A percentile compares a stretch with the other conserved stretches of the same genome.
These are phyloP conservation scores for Reticulitermes lucifugus DNA, from an alignment of 2,888 invertebrate genomes.

Conservation along the genomic window DNA sequence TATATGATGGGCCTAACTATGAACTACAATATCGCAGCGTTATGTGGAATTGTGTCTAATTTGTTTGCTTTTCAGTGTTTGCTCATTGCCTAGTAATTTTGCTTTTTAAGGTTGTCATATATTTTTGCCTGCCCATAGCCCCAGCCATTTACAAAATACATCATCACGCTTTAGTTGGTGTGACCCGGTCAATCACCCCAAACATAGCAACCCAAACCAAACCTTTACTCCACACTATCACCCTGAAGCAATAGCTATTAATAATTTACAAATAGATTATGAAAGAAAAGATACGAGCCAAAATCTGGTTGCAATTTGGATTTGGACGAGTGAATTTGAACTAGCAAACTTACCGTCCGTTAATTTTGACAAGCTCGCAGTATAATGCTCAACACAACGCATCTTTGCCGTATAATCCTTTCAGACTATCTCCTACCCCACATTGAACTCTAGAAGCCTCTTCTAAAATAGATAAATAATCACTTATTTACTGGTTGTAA, in stretches of 20 bases:
- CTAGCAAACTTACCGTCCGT: background rate
- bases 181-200: background rate
- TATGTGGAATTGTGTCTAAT: background rate
- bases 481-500: no score
- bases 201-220: background rate
- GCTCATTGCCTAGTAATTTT: background rate
- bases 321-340: background rate
- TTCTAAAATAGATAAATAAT: no score
- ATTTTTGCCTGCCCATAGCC: background rate
- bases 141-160: background rate
- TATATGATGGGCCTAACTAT: no score
- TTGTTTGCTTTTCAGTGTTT: background rate
- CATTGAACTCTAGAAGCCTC: no score
- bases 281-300: background rate
- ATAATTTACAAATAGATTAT: background rate
- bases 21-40: no score
- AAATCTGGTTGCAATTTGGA: background rate
- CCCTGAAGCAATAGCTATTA: background rate
- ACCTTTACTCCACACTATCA: background rate
- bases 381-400: background rate
- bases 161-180: background rate
- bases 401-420: no score
- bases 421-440: no score
- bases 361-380: background rate
- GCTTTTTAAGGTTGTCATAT: background rate